Evolutionary conservation across 2,797 vertebrate genomes (phyloP), one percentile per base, ranked within the genome.

Genomic region (Vireo griseus): DNA sequence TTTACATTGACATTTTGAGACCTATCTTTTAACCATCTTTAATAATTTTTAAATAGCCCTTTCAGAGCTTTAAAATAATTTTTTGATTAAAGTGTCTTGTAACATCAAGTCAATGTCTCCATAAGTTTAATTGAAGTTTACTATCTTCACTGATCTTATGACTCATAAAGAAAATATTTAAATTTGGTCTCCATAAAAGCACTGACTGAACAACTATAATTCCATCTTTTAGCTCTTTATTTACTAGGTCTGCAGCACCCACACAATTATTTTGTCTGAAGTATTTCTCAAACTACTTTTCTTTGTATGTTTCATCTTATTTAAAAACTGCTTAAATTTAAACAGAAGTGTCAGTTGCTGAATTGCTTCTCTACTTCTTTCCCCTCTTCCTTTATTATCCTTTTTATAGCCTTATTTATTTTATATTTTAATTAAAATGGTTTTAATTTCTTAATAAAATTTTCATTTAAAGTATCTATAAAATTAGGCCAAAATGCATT

Each of bases 1-100:
- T 84, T 88, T 93, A 59, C 48, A 84, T 28, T 73, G 73, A 78
- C 74, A 92, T 94, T 88, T 92, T 82, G 74, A 93, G 88, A 92
- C 45, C 74, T 84, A 74, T 79, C 77, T 59, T 67, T 91, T 92
- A 91, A 40, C 48, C 39, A 55, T 90, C 71, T 73, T 90, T 92
- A 89, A 87, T 92, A 21, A 7, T 50, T 86, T 90, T 88, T 20
- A 91, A 83, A 90, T 92, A 80, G 47, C 31, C 44, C 55, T 90
- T 75, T 44, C 88, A 90, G 82, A 86, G 26, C 48, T 92, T 83
- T 90, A 42, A 84, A 95, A 66, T 86, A 84, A 33, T 66, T 85
- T 75, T 54, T 94, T 94, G 94, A 94, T 92, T 93, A 57, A 90
- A 92, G 11, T 86, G 67, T 50, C 80, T 63, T 73, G 71, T 79